These are phyloP conservation scores for Todiramphus chloris DNA, from an alignment of 2,113 vertebrate genomes.

Conservation along the genomic window DNA sequence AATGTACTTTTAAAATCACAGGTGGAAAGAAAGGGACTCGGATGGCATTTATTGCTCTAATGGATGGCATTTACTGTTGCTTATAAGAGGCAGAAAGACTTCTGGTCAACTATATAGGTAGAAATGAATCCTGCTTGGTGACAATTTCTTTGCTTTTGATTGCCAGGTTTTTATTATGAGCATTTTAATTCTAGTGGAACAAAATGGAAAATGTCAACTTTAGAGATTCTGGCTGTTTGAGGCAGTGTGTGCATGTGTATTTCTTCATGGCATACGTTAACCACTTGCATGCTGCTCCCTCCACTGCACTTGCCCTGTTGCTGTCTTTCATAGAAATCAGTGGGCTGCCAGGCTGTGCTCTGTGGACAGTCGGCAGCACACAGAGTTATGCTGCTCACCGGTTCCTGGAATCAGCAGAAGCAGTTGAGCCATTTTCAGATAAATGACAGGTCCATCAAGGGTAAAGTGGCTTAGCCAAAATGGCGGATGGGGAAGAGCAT, in stretches of 20 bases:
- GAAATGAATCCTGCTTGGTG: neutral
- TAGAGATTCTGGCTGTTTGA: neutral
- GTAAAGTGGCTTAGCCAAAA: slow-evolving; percentile 31
- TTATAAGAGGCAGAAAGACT: slow-evolving; percentile 2
- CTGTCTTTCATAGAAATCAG: neutral
- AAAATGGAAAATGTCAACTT: neutral
- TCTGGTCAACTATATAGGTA: neutral
- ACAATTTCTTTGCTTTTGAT: slow-evolving; percentile 3
- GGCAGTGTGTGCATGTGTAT: neutral
- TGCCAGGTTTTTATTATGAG: slow-evolving; percentile 5
- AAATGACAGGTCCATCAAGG: neutral
- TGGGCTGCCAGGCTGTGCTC: neutral
- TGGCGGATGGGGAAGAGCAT: neutral
- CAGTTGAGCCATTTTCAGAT: neutral
- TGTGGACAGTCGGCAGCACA: neutral
- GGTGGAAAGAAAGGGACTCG: neutral
- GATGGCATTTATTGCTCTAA: slow-evolving; percentile 18
- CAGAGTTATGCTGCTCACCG: neutral
- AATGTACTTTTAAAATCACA: slow-evolving; percentile 54
- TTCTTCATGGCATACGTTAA: slow-evolving; percentile 21
- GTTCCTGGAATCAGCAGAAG: neutral
- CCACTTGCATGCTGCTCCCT: neutral
- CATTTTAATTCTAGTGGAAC: neutral
- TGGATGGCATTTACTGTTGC: neutral
- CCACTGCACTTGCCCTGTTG: slow-evolving; percentile 3